Percentiles rank a stretch among this genome's conserved stretches.
Conservation (phyloP, 1,140 invertebrate species). For the Pemphigus obesinymphae region DNA sequence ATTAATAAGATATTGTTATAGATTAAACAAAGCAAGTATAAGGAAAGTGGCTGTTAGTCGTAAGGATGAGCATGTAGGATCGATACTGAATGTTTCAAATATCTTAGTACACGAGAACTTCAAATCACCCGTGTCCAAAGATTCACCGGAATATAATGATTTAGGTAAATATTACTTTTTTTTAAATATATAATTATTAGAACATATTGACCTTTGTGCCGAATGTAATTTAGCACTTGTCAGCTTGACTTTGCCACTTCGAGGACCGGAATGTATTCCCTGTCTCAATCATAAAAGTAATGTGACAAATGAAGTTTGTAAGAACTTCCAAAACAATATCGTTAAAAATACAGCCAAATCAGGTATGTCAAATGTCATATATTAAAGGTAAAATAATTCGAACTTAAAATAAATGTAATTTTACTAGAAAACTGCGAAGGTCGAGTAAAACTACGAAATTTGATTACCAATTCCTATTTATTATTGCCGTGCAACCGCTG, state of each 20-base stretch:
- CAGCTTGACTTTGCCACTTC: neutral
- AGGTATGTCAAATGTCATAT: neutral
- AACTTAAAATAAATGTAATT: neutral
- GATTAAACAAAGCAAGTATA: constrained; percentile 43
- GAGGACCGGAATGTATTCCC: neutral
- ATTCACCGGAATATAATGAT: constrained; percentile 29
- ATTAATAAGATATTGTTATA: too few relatives aligned
- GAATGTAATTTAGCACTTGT: neutral
- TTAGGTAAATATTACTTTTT: neutral
- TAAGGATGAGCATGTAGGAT: neutral
- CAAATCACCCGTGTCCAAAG: constrained; percentile 24
- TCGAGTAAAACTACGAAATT: neutral
- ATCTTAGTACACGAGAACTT: constrained; percentile 46
- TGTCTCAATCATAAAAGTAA: neutral
- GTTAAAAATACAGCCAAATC: neutral
- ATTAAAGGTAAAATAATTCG: neutral
- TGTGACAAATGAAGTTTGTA: constrained; percentile 3
- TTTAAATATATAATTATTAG: neutral
- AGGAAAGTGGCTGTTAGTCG: constrained; percentile 41
- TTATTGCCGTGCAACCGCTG: constrained; percentile 15
- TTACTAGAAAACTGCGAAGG: constrained; percentile 20
- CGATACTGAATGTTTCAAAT: constrained; percentile 32
- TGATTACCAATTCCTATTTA: neutral
- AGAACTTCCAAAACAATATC: neutral
- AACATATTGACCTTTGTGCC: neutral